Conservation (phyloP, 2,888 invertebrate species). For the Pterobdella sp. region DNA sequence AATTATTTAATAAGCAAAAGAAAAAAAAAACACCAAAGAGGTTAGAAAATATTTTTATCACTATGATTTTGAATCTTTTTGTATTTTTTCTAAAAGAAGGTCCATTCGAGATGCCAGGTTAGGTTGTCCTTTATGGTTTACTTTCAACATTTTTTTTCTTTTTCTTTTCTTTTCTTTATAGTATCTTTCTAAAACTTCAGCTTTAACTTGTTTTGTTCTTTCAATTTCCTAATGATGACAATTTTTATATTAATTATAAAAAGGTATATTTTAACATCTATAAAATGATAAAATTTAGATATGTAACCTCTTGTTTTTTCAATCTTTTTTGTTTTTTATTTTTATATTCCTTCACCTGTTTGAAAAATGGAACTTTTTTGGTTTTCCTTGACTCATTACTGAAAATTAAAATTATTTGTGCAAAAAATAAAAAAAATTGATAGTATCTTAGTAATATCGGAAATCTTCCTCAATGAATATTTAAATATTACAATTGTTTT, state of each 20-base stretch:
- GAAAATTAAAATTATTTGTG: no score
- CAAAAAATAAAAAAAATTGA: no score
- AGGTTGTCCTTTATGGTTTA: constrained; percentile 34
- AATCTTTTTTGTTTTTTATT: constrained; percentile 3
- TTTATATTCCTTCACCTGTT: background rate
- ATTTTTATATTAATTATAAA: background rate
- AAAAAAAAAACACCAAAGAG: background rate
- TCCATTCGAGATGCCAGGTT: constrained; percentile 32
- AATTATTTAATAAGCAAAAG: background rate
- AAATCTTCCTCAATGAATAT: no score
- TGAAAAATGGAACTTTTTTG: constrained; percentile 4
- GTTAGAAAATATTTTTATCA: background rate
- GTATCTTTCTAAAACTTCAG: constrained; percentile 26
- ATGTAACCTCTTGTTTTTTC: background rate
- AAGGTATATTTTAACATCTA: background rate
- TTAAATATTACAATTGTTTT: no score
- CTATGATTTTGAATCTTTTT: constrained; percentile 2
- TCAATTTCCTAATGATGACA: background rate
- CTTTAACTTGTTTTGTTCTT: constrained; percentile 18
- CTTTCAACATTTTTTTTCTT: constrained; percentile 24
- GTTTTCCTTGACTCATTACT: background rate
- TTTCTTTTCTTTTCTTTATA: constrained; percentile 24
- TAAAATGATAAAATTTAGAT: background rate
- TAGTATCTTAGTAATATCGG: no score
- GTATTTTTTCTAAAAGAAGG: constrained; percentile 30